Evolutionary conservation across 2,113 vertebrate species (phyloP).

Genomic region (Zosterops pallidus): DNA sequence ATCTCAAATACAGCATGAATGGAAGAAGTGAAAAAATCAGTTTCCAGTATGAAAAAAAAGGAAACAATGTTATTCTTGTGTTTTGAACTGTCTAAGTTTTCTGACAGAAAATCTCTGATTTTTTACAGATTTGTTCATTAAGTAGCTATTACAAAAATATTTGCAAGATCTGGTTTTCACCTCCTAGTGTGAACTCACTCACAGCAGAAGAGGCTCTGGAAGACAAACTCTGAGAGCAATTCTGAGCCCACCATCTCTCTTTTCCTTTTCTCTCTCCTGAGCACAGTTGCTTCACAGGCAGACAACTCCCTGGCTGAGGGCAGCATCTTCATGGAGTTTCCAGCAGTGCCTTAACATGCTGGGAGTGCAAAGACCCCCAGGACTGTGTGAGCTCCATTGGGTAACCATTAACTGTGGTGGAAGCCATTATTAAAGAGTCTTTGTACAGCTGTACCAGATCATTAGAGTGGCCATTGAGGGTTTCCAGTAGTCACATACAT

Average conservation of each 20-base stretch:
- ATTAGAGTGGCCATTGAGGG: not conserved
- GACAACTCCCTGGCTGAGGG: not conserved
- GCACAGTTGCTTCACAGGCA: not conserved
- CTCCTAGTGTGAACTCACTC: not conserved
- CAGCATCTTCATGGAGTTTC: not conserved
- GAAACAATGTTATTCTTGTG: not conserved
- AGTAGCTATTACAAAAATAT: not conserved
- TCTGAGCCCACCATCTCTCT: not conserved
- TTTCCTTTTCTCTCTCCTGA: not conserved
- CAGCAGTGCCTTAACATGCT: too few species aligned
- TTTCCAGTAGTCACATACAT: not conserved
- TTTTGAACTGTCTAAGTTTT: not conserved
- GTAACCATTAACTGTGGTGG: not conserved
- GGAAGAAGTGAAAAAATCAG: not conserved
- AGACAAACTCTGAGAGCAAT: not conserved
- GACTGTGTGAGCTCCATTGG: not conserved
- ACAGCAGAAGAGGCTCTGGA: not conserved
- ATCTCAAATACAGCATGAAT: not conserved
- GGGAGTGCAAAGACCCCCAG: not conserved
- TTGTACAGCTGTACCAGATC: not conserved
- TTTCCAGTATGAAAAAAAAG: not conserved
- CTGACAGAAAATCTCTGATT: not conserved
- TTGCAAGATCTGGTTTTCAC: not conserved
- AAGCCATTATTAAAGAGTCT: not conserved
- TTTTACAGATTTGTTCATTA: not conserved